Percentiles rank a stretch among this genome's conserved stretches.
phyloP scores from a whole-genome alignment of 2,113 vertebrate genomes.

The Mustela lutreola region DNA sequence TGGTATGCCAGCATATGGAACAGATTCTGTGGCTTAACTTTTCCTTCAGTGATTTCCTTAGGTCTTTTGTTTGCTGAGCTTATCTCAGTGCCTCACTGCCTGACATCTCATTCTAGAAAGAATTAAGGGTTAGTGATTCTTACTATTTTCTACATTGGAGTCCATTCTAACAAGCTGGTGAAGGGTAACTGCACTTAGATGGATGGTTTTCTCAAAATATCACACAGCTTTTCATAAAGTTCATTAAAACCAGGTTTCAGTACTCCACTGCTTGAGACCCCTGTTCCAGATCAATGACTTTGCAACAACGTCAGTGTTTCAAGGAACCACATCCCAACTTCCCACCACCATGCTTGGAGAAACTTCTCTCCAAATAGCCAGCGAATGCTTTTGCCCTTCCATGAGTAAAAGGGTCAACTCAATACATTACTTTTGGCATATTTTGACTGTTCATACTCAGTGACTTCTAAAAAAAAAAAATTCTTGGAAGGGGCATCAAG shows the following conservation, averaged over 20 bases:
- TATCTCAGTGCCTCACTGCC: constrained; percentile 15
- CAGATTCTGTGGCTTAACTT: background rate
- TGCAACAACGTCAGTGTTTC: background rate
- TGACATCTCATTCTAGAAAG: constrained; percentile 43
- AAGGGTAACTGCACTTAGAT: background rate
- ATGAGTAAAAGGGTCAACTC: constrained; percentile 18
- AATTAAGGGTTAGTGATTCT: background rate
- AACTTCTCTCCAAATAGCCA: constrained; percentile 42
- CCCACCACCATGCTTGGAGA: background rate
- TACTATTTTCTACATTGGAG: constrained; percentile 40
- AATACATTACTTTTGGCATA: constrained; percentile 38
- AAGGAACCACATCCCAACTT: background rate
- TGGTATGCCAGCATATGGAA: background rate
- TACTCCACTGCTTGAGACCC: background rate
- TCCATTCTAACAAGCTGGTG: background rate
- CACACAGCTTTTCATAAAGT: constrained; percentile 15
- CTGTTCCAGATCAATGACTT: background rate
- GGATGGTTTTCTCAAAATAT: constrained; percentile 20
- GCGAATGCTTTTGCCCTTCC: background rate
- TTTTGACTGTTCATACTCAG: constrained; percentile 47
- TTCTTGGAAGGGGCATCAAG: background rate
- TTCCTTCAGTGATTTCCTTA: constrained; percentile 13
- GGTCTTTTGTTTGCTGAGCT: background rate
- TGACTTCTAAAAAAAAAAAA: constrained; percentile 47
- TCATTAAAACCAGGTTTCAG: background rate